Conservation (phyloP, 2,797 vertebrate genomes). For the Xiphorhynchus erythropygius region DNA sequence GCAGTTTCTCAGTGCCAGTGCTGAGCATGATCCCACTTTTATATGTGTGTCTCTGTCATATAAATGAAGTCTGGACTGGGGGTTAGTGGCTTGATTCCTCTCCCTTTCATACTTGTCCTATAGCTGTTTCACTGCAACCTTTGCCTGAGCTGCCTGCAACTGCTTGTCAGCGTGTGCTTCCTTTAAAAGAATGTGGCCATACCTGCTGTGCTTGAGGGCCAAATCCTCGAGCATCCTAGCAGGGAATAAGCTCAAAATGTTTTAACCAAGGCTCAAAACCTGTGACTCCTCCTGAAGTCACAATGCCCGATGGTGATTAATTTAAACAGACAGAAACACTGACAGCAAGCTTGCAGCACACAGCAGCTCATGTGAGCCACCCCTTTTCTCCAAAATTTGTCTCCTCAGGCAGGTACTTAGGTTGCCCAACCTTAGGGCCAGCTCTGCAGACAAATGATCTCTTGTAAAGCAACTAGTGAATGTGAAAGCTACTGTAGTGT, state of each 20-base stretch:
- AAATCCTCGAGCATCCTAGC: not conserved
- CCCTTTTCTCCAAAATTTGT: not conserved
- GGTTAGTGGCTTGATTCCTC: not conserved
- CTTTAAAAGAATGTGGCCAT: fast-evolving
- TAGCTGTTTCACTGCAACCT: fast-evolving
- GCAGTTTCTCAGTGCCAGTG: not conserved
- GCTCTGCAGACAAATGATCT: not conserved
- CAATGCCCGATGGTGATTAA: not conserved
- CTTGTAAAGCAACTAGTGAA: not conserved
- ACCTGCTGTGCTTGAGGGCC: not conserved
- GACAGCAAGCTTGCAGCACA: fast-evolving
- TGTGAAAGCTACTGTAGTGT: not conserved
- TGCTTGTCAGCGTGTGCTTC: fast-evolving
- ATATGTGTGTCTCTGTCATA: not conserved
- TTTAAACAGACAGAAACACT: not conserved
- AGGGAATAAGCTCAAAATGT: not conserved
- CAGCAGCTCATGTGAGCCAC: not conserved
- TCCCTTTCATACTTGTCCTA: not conserved
- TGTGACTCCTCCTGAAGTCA: not conserved
- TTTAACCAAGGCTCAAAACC: not conserved
- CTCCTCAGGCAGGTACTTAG: not conserved
- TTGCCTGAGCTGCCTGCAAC: not conserved
- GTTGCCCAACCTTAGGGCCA: not conserved
- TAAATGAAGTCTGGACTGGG: not conserved
- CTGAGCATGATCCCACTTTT: not conserved